These are phyloP conservation scores for Rafetus swinhoei DNA, from an alignment of 2,113 vertebrate genomes.

Conservation along the genomic window DNA sequence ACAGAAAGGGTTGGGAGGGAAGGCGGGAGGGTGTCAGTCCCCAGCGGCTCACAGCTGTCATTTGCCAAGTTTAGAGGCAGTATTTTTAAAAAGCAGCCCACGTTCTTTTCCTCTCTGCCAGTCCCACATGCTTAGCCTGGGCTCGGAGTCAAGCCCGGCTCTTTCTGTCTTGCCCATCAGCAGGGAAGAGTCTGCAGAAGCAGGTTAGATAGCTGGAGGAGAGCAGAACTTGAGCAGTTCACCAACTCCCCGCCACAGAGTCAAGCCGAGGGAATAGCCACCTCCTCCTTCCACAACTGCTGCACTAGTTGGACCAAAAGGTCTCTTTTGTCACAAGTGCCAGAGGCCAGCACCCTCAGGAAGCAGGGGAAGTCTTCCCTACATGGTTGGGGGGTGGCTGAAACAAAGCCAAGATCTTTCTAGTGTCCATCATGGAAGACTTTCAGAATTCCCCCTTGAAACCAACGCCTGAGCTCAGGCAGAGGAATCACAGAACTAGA, in stretches of 20 bases:
- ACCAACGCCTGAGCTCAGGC: neutral
- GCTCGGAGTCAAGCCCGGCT: neutral
- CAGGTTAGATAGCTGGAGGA: neutral
- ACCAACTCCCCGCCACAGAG: neutral
- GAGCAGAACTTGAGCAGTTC: neutral
- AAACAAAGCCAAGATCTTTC: neutral
- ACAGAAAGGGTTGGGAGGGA: neutral
- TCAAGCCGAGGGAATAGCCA: neutral
- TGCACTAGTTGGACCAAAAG: neutral
- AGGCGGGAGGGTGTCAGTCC: neutral
- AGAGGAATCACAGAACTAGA: no score
- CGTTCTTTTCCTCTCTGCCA: neutral
- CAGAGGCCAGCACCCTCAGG: neutral
- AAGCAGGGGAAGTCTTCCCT: neutral
- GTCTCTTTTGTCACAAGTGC: neutral
- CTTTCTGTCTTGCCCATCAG: neutral
- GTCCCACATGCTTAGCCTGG: neutral
- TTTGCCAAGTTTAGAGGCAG: neutral
- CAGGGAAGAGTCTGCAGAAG: neutral
- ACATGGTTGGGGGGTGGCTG: fast-evolving
- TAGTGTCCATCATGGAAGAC: neutral
- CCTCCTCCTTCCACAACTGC: neutral
- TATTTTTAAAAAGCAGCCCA: neutral
- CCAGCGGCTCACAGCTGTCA: neutral
- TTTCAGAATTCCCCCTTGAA: neutral